Evolutionary conservation across 2,797 vertebrate genomes (phyloP), one percentile per base, ranked within the genome.

Genomic region (Poecilia picta): DNA sequence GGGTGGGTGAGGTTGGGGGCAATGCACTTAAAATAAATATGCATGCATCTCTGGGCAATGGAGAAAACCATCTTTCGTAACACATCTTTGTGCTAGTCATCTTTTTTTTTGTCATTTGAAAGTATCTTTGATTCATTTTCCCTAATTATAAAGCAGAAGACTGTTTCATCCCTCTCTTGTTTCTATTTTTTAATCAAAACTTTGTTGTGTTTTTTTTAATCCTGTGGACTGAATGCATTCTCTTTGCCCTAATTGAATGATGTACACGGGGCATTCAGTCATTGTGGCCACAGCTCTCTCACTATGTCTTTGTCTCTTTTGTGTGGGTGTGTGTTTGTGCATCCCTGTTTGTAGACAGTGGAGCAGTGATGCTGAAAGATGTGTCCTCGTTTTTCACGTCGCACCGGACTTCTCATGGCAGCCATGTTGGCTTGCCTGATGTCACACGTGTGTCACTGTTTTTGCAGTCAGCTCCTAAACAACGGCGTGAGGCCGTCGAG

Each of bases 341-440:
- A 73, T 79, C 87, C 79, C 75, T 81, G 83, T 88, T 82, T 89
- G 89, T 84, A 90, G 85, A 92, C 90, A 90, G 90, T 92, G 88
- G 90, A 85, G 89, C 92, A 91, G 83, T 94, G 93, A 94, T 94
- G 93, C 94, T 93, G 94, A 94, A 93, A 93, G 92, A 94, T 93
- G 90, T 93, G 93, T 91, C 93, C 93, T 94, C 93, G 82, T 93
- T 94, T 94, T 84, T 91, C 75, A 81, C 78, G 33, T 83, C 45
- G 85, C 86, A n/a, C 84, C 11, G 85, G 84, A 86, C 89, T 93
- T 82, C 89, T 92, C 86, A 28, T 87, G 82, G 88, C 83, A 66
- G 85, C 89, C 89, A 89, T 91, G 89, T 92, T 89, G 89, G 80
- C 84, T 83, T 70, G 85, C 91, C 88, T 92, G 85, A 93, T 94